Conservation (phyloP, 2,888 invertebrate species). For the Noctua janthe region DNA sequence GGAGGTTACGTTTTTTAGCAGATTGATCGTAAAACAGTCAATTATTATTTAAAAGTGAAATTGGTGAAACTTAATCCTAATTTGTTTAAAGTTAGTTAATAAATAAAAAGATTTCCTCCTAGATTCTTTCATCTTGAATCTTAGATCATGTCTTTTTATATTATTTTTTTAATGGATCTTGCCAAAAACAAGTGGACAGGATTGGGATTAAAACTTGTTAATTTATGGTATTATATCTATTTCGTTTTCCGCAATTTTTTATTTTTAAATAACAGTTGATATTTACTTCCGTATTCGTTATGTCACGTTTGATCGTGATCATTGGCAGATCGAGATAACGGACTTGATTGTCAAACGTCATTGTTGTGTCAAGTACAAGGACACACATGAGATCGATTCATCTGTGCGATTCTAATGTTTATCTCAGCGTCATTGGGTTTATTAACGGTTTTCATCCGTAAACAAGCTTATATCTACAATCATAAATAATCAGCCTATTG, state of each 20-base stretch:
- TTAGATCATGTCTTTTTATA: background rate
- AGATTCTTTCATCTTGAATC: background rate
- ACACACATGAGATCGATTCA: slow-evolving; percentile 45
- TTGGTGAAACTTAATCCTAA: background rate
- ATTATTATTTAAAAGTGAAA: slow-evolving; percentile 29
- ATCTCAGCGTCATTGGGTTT: slow-evolving; percentile 34
- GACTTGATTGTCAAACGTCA: slow-evolving; percentile 26
- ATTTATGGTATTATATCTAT: background rate
- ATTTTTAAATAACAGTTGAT: background rate
- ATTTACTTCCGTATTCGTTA: background rate
- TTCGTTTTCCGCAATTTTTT: background rate
- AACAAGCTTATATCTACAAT: background rate
- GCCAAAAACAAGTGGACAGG: background rate
- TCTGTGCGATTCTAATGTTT: slow-evolving; percentile 37
- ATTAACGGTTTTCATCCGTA: slow-evolving; percentile 13
- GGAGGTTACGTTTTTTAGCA: slow-evolving; percentile 55
- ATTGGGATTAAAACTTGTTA: background rate
- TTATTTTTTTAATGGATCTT: background rate
- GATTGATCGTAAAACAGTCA: slow-evolving; percentile 29
- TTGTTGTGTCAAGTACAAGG: slow-evolving; percentile 51
- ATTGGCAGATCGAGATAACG: slow-evolving; percentile 36
- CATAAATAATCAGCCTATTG: background rate
- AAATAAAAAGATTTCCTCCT: background rate
- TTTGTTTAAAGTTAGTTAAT: background rate
- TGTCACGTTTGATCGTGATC: slow-evolving; percentile 2